Base-by-base conservation (phyloP, 2,888 invertebrate genomes). In the Lissonota sp. region DNA sequence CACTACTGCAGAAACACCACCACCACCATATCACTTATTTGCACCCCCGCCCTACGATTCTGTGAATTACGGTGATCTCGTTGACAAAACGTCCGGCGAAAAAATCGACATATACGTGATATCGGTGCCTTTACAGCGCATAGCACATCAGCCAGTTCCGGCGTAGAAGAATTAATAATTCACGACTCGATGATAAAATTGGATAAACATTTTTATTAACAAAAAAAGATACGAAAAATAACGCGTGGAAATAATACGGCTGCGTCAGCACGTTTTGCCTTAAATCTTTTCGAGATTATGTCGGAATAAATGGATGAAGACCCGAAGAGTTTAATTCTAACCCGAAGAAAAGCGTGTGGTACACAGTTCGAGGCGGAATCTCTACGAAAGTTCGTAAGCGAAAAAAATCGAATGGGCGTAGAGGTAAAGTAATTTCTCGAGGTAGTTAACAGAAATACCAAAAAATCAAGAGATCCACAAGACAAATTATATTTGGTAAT, bases 11-110 rank as follows among this genome's bases (percentile, higher is more conserved):
- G 93, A 93, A 60, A 91, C 93, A 3, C 94, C 94, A 0, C 94
- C 94, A 3, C 94, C 94, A 4, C 93, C 94, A 0, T 94, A 94
- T 88, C 94, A 94, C 79, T 89, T 94, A 6, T 94, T 94, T 86
- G 94, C 94, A 4, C 94, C 94, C 0, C 94, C 94, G 1, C 92
- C 94, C 1, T 94, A 94, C 89, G 93, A 94, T 69, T 94, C 93
- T 51, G 90, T 94, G 4, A 91, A 91, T 73, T 91, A 90, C 80
- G 88, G 87, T 4, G 93, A 93, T 81, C 92, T 93, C 80, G 89
- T 89, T 46, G 92, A 93, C 85, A 92, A 92, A 69, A 86, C 87
- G 0, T 84, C 88, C 49, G 87, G 87, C 14, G 91, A 92, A 72
- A 92, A 92, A 62, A 89, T 92, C 82, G 93, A 94, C 84, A 93